Evolutionary conservation across 1,140 invertebrate genomes (phyloP), one percentile per base, ranked within the genome.

Genomic region (Lamellibrachia luymesi): DNA sequence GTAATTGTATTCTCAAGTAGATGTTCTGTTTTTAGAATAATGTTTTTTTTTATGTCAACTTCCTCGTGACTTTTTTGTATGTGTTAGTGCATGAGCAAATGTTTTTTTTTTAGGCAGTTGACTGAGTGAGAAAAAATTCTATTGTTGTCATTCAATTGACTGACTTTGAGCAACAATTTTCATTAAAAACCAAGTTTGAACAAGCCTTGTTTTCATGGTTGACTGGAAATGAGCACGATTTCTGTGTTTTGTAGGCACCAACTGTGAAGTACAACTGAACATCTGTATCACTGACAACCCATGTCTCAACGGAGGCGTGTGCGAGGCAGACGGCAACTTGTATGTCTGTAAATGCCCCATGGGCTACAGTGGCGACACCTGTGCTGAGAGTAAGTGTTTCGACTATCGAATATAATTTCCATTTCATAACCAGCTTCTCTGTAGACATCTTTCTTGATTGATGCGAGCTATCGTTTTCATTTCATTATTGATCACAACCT

Each of bases 281-380:
- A 94, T 97, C 89, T 97, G 98, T 94, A 97, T 98, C 93, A 96
- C 97, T 50, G 95, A 97, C 2, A 96, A 96, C 27, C 98, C 98
- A 0, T 99, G 98, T 95, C 97, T 97, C 94, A 98, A 98, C 95
- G 97, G 97, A 2, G 98, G 98, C n/a, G 97, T 96, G 0, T 99
- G 96, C 92, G 93, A 94, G 64, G 95, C 94, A 7, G 93, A 92
- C 51, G 92, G 93, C 25, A 93, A 93, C n/a, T 96, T 96, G 2
- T 96, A 97, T 50, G 98, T 98, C 94, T 99, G 98, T 95, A 97
- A 97, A 93, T 99, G 98, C 96, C 97, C 97, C 0, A 95, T 98
- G 2, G 98, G 98, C 92, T 98, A 96, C 95, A 97, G 97, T 27
- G 98, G 98, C 92, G 96, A 96, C 38, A 97, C 97, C 94, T 99